Evolutionary conservation across 2,888 invertebrate species (phyloP), one percentile per base, ranked within the genome.

Genomic region (Rhodophaea formosa): DNA sequence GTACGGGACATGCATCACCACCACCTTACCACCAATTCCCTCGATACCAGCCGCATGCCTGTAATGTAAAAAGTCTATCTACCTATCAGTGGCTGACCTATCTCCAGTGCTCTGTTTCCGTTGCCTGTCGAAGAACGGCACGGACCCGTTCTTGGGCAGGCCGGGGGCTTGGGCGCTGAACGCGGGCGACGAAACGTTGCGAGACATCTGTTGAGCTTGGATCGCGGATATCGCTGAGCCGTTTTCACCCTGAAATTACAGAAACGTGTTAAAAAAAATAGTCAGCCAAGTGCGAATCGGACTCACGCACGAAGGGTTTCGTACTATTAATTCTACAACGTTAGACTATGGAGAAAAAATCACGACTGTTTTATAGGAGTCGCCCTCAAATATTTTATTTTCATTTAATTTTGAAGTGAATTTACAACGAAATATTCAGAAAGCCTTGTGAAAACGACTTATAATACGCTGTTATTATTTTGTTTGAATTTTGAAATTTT

Each of bases 171-270:
- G 94, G 8, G 95, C 93, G 17, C 95, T 95, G 82, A 97, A 96
- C 12, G 97, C 96, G 0, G 97, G 97, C 64, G 97, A 97, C 10
- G 96, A 97, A 63, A 96, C 96, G 86, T 97, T 97, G 63, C 97
- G 93, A 0, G 96, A 95, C 80, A 97, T 93, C 70, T 93, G 88
- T 30, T 79, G 80, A 10, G 71, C 66, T 39, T 70, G 71, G 1
- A 65, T 62, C 1, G 75, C 74, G 59, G 71, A 70, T 35, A 77
- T 66, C 3, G 74, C 71, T 62, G 78, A 74, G 53, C 81, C 81
- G 63, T 82, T 89, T 60, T 88, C 89, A 55, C 70, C 74, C 84
- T 90, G 74, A 0, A 69, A 71, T 44, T 35, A 54, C 1, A 30
- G 7, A 44, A 43, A 43, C 32, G 17, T 8, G 23, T 12, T 46